These are phyloP conservation scores for Himalopsyche tibetana DNA, from an alignment of 2,888 invertebrate species.

Conservation along the genomic window DNA sequence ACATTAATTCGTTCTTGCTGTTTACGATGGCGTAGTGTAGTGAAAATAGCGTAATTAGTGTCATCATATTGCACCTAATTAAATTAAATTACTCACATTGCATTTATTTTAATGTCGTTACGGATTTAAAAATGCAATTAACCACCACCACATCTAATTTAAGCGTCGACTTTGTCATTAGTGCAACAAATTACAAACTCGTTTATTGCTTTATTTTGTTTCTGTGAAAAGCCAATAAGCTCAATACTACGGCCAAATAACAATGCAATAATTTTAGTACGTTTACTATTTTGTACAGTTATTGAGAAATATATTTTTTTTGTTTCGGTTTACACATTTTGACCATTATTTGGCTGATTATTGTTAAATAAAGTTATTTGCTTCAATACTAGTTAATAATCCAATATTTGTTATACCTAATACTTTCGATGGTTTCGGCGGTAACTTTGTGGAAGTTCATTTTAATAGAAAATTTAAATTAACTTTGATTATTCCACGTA, in stretches of 20 bases:
- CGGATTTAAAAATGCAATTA: slow-evolving; percentile 2
- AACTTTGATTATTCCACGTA: too few species aligned
- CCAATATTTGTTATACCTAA: too few species aligned
- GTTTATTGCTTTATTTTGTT: slow-evolving; percentile 8
- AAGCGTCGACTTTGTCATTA: slow-evolving; percentile 14
- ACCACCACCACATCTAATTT: neutral
- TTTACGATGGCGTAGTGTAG: neutral
- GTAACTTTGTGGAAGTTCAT: too few species aligned
- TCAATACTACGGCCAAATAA: slow-evolving; percentile 4
- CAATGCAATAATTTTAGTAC: neutral
- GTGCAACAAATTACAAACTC: neutral
- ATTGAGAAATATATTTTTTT: neutral
- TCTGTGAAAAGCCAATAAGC: slow-evolving; percentile 24
- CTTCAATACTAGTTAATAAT: too few species aligned
- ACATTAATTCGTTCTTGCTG: neutral
- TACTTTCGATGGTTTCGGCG: too few species aligned
- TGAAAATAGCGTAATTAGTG: neutral
- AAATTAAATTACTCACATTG: neutral
- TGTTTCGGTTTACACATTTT: neutral
- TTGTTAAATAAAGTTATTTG: too few species aligned
- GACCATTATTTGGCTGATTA: too few species aligned
- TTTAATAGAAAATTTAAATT: too few species aligned
- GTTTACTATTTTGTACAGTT: neutral
- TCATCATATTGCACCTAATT: slow-evolving; percentile 11
- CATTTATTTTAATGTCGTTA: neutral